These are phyloP conservation scores for Eristalis tenax DNA, from an alignment of 2,888 invertebrate genomes.

Conservation along the genomic window DNA sequence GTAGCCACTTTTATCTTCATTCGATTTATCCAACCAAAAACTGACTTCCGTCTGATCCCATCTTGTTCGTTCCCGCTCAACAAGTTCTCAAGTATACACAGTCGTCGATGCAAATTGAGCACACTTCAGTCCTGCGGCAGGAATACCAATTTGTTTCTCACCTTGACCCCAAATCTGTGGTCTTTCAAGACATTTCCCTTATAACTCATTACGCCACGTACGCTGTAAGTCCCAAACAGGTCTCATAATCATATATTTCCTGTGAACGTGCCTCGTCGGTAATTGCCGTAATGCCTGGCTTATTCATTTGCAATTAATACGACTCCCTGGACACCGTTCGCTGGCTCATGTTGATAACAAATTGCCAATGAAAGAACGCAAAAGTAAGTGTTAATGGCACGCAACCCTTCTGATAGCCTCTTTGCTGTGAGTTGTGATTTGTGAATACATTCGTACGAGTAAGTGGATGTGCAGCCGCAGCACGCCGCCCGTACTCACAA, in stretches of 20 bases:
- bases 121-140: background rate
- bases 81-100: background rate
- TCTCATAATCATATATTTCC: background rate
- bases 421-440: background rate
- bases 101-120: background rate
- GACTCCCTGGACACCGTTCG: background rate
- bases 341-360: conserved; percentile 16
- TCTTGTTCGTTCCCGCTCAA: background rate
- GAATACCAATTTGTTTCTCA: background rate
- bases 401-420: conserved; percentile 28
- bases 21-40: background rate
- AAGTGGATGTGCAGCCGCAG: background rate
- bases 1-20: background rate
- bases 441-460: background rate
- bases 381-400: conserved; percentile 49
- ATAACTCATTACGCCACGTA: background rate
- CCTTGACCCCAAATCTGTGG: background rate
- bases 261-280: background rate
- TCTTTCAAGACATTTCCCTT: background rate
- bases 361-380: conserved; percentile 40
- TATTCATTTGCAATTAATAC: background rate
- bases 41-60: background rate
- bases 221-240: background rate
- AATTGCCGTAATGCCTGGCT: background rate
- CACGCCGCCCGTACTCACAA: background rate